These are phyloP conservation scores for Junonia oenone DNA, from an alignment of 2,888 invertebrate species.

Conservation along the genomic window DNA sequence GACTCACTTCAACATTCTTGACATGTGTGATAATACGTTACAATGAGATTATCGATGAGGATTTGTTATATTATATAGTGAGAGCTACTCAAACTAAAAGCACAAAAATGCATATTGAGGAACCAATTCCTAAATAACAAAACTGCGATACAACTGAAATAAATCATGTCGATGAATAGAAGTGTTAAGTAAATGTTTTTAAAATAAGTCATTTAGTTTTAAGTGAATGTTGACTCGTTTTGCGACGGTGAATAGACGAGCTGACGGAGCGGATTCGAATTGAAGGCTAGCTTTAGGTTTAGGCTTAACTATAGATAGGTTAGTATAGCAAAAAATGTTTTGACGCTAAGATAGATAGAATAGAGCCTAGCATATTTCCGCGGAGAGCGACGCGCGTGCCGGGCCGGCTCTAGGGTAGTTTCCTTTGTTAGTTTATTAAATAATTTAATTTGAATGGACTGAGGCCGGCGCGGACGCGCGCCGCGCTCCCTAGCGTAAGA, in stretches of 20 bases:
- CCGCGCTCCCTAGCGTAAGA: slow-evolving; percentile 42
- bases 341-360: slow-evolving; percentile 74
- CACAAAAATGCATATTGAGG: slow-evolving; percentile 60
- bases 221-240: slow-evolving; percentile 67
- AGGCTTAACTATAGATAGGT: slow-evolving; percentile 76
- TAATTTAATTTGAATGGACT: slow-evolving; percentile 78
- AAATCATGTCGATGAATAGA: slow-evolving; percentile 68
- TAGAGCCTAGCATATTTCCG: slow-evolving; percentile 66
- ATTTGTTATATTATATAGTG: slow-evolving; percentile 40
- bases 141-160: slow-evolving; percentile 55
- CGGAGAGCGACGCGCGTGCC: slow-evolving; percentile 42
- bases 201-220: slow-evolving; percentile 68
- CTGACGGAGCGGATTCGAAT: slow-evolving; percentile 56
- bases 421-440: slow-evolving; percentile 77
- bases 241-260: slow-evolving; percentile 56
- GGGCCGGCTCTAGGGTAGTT: slow-evolving; percentile 68
- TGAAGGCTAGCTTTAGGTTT: slow-evolving; percentile 63
- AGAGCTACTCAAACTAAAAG: slow-evolving; percentile 42
- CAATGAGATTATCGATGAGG: slow-evolving; percentile 46
- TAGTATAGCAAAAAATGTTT: slow-evolving; percentile 75
- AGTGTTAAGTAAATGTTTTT: slow-evolving; percentile 73
- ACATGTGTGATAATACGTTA: slow-evolving; percentile 55
- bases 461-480: slow-evolving; percentile 55
- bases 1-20: slow-evolving; percentile 56
- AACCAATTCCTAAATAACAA: slow-evolving; percentile 66